Percentiles rank a stretch among this genome's conserved stretches.
Conservation (phyloP, 2,888 invertebrate species). For the Amiota mariae region DNA sequence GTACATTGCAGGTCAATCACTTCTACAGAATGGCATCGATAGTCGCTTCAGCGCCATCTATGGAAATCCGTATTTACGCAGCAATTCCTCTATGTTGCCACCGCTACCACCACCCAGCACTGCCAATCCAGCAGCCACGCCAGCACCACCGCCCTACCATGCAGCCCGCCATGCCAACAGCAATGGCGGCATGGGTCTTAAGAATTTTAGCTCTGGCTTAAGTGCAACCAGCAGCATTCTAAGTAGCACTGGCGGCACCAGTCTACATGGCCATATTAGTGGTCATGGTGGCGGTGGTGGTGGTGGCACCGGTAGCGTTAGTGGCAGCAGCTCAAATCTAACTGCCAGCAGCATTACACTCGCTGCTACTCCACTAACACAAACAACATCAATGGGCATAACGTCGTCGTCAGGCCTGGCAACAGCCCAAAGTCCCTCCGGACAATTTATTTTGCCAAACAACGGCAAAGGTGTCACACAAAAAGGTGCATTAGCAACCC, state of each 20-base stretch:
- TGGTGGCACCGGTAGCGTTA: constrained; percentile 72
- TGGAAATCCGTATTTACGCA: constrained; percentile 89
- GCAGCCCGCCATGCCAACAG: constrained; percentile 66
- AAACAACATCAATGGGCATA: constrained; percentile 79
- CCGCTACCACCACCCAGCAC: constrained; percentile 78
- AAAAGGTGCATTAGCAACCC: constrained; percentile 77
- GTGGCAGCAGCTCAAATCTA: constrained; percentile 77
- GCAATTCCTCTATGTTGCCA: constrained; percentile 76
- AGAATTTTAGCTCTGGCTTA: constrained; percentile 47
- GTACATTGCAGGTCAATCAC: constrained; percentile 66
- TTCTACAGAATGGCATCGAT: constrained; percentile 73
- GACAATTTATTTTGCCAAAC: constrained; percentile 73
- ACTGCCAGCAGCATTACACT: constrained; percentile 71
- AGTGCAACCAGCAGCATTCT: constrained; percentile 48
- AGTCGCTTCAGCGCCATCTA: constrained; percentile 89
- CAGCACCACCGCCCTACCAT: constrained; percentile 86
- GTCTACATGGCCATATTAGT: constrained; percentile 74
- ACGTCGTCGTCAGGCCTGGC: constrained; percentile 54
- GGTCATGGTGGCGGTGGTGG: no score
- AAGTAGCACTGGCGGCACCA: constrained; percentile 76
- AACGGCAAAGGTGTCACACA: constrained; percentile 72
- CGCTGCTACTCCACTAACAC: constrained; percentile 68
- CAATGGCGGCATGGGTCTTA: constrained; percentile 60
- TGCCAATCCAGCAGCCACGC: constrained; percentile 85
- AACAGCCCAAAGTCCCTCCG: constrained; percentile 75